phyloP scores from a whole-genome alignment of 2,888 invertebrate species.

The Drosophila ustulata region DNA sequence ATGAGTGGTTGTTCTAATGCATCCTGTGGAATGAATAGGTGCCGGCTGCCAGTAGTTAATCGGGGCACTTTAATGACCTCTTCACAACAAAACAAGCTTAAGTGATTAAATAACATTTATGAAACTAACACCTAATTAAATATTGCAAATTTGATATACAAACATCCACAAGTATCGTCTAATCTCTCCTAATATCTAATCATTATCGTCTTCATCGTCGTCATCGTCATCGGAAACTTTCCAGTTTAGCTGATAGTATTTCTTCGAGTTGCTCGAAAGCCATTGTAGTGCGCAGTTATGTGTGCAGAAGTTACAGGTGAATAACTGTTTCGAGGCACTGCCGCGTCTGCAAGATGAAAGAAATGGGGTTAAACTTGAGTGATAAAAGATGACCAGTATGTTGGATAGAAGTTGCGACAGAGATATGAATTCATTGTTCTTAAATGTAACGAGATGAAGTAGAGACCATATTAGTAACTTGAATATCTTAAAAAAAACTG shows the following conservation, averaged over 20 bases:
- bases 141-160: constrained; percentile 60
- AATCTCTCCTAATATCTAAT: constrained; percentile 7
- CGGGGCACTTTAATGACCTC: constrained; percentile 44
- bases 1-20: constrained; percentile 12
- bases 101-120: constrained; percentile 59
- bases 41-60: constrained; percentile 49
- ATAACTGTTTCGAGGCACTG: constrained; percentile 83
- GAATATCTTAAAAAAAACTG: too few relatives aligned
- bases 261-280: constrained; percentile 76
- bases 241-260: constrained; percentile 83
- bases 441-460: too few relatives aligned
- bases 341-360: constrained; percentile 66
- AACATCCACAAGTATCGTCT: constrained; percentile 32
- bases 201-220: constrained; percentile 35
- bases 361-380: background rate
- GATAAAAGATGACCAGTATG: background rate
- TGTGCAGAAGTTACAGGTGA: constrained; percentile 84
- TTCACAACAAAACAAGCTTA: constrained; percentile 22
- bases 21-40: constrained; percentile 35
- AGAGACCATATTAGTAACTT: too few relatives aligned
- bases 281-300: constrained; percentile 81
- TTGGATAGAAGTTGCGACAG: background rate
- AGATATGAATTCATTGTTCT: too few relatives aligned
- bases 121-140: constrained; percentile 62
- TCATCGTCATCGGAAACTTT: constrained; percentile 75